Evolutionary conservation across 2,888 invertebrate genomes (phyloP).

Genomic region (Tholera decimalis): DNA sequence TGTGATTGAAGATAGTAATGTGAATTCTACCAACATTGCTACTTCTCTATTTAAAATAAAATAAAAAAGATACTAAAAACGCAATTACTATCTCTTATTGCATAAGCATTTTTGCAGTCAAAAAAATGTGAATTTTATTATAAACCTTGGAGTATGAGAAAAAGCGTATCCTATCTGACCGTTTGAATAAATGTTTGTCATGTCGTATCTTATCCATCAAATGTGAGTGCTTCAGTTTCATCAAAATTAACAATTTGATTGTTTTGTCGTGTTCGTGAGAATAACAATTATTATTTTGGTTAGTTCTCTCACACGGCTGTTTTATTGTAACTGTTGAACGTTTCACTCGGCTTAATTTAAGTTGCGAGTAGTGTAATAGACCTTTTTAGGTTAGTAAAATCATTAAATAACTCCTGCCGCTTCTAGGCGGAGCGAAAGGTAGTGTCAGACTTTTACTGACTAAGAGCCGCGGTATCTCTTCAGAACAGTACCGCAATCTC

Average conservation of each 20-base stretch:
- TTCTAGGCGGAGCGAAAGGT: no score
- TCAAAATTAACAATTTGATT: constrained; percentile 21
- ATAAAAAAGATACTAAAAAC: no score
- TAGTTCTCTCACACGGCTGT: constrained; percentile 27
- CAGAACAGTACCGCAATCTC: no score
- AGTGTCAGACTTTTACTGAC: no score
- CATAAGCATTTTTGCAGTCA: neutral
- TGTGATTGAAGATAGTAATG: no score
- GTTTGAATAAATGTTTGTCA: neutral
- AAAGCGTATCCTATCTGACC: neutral
- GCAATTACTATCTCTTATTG: no score
- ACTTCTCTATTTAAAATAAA: no score
- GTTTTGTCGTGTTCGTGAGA: constrained; percentile 33
- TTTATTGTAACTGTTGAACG: neutral
- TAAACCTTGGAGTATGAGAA: neutral
- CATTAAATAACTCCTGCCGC: no score
- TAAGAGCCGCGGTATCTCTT: no score
- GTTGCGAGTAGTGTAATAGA: constrained; percentile 22
- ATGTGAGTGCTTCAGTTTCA: constrained; percentile 10
- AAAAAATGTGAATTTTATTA: neutral
- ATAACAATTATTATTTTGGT: constrained; percentile 8
- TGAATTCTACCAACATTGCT: no score
- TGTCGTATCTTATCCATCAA: constrained; percentile 5
- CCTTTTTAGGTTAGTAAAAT: no score
- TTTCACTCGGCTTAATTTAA: neutral